These are phyloP conservation scores for Synanthedon myopaeformis DNA, from an alignment of 2,888 invertebrate species.

Conservation along the genomic window DNA sequence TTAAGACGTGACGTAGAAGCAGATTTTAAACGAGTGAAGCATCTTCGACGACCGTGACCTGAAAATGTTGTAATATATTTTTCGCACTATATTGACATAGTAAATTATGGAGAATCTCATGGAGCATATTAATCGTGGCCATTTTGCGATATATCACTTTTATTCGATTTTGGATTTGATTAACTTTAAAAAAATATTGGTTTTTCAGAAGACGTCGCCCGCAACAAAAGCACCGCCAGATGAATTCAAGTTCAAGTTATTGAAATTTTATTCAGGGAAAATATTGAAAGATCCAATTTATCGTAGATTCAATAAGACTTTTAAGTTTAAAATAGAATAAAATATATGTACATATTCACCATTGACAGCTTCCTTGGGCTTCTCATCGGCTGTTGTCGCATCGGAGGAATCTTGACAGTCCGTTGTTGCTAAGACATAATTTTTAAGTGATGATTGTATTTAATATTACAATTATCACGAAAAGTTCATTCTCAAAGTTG, in stretches of 20 bases:
- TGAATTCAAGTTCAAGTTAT: background rate
- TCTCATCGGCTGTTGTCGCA: conserved; percentile 61
- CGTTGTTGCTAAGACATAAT: conserved; percentile 42
- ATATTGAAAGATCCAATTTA: background rate
- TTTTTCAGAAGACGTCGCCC: too few species aligned
- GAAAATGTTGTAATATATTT: conserved; percentile 5
- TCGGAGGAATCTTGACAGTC: conserved; percentile 70
- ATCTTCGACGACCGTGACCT: conserved; percentile 73
- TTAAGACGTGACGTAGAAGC: conserved; percentile 78
- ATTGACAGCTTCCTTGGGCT: conserved; percentile 49
- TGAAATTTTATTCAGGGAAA: background rate
- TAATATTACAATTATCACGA: too few species aligned
- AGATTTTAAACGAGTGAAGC: conserved; percentile 78
- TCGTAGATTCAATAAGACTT: background rate
- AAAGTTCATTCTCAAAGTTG: too few species aligned
- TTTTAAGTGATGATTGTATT: too few species aligned
- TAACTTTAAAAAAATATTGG: too few species aligned
- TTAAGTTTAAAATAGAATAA: background rate
- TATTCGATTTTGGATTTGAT: too few species aligned
- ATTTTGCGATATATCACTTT: too few species aligned
- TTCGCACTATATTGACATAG: too few species aligned
- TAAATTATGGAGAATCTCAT: too few species aligned
- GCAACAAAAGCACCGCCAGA: too few species aligned
- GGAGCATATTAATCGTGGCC: too few species aligned
- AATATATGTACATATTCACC: conserved; percentile 22